Base-by-base conservation (phyloP, 2,888 invertebrate genomes). In the Lycophotia porphyrea region DNA sequence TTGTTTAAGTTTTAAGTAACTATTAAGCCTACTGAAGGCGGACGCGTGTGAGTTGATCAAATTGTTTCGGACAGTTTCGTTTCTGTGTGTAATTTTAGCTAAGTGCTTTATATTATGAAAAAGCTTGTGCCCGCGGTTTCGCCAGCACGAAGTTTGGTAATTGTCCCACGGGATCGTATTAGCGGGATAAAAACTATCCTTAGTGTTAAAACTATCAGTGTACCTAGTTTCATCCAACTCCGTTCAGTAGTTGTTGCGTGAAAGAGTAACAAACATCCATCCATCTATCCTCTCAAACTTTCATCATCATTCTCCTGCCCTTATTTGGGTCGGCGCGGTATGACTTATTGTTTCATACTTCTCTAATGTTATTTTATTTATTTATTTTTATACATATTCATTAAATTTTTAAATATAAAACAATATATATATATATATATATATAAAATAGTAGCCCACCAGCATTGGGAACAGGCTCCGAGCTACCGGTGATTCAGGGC, bases 1-100 rank as follows among this genome's bases (percentile, higher is more conserved):
- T 78, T 67, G 61, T 72, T 49, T 64, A 73, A 65, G 49, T 78
- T 68, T 61, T 63, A 65, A 66, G 61, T 65, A 68, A 36, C 36
- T 8, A 34, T 24, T 42, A 82, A 67, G 69, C 58, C 24, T 44
- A 18, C 18, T 39, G 39, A n/a, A 21, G 39, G 36, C 39, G 2
- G 47, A 21, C 36, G 36, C 27, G 55, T 71, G 21, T 69, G n/a
- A 24, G 61, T 42, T 71, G 13, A 39, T 73, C 67, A 49, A 42
- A 27, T 18, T 67, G 44, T 34, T 8, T 63, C 34, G 44, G 36
- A 39, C 34, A 58, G 52, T 21, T 60, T 21, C 1, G 61, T 36
- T 36, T 36, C 11, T 36, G 5, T n/a, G 52, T 52, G 13, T 13
- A 13, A 52, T 52, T 5, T 31, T 15, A 18, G 18, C 15, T 5